Evolutionary conservation across 1,140 invertebrate species (phyloP).

Genomic region (Heliconius melpomene): DNA sequence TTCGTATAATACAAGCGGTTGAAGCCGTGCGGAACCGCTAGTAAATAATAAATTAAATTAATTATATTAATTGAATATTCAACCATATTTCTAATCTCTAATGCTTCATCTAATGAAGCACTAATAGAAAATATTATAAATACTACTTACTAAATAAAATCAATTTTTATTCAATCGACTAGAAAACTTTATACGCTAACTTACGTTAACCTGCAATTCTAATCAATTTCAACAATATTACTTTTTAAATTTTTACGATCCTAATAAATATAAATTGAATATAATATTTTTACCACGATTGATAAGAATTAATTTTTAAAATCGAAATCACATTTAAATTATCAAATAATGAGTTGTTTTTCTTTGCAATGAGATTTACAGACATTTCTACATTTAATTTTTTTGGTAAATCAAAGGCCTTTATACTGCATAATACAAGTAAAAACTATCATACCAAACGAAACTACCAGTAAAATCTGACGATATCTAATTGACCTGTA

Average conservation of each 20-base stretch:
- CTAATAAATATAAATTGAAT: slow-evolving; percentile 1
- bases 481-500: too few relatives aligned
- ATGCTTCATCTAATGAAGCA: not conserved
- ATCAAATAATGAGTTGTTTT: too few relatives aligned
- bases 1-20: too few relatives aligned
- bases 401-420: too few relatives aligned
- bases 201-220: not conserved
- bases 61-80: too few relatives aligned
- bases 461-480: too few relatives aligned
- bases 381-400: too few relatives aligned
- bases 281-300: not conserved
- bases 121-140: not conserved
- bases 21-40: too few relatives aligned
- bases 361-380: too few relatives aligned
- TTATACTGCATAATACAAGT: too few relatives aligned
- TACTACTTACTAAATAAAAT: not conserved
- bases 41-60: too few relatives aligned
- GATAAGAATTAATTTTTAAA: not conserved
- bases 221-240: not conserved
- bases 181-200: not conserved
- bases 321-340: not conserved
- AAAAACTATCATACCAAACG: too few relatives aligned
- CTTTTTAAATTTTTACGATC: not conserved
- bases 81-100: not conserved
- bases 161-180: not conserved